Conservation (phyloP, 2,113 vertebrate species). For the Atractosteus spatula region DNA sequence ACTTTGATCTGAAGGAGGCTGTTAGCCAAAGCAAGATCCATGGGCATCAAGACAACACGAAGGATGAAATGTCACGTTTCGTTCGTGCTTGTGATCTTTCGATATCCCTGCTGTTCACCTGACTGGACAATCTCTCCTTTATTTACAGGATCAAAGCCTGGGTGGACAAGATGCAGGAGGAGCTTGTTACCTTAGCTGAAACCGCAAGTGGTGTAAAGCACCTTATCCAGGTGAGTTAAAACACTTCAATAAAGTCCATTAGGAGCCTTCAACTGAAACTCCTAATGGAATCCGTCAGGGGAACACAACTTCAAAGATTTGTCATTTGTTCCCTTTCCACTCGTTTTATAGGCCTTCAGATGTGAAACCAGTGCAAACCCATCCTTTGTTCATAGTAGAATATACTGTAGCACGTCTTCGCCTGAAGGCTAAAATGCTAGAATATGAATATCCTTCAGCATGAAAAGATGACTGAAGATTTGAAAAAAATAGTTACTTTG, state of each 20-base stretch:
- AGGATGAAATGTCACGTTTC: constrained; percentile 4
- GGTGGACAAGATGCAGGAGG: constrained; percentile 96
- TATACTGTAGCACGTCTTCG: neutral
- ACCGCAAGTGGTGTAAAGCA: constrained; percentile 81
- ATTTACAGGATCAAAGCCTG: constrained; percentile 86
- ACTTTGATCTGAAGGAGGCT: constrained; percentile 43
- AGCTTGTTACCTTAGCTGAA: constrained; percentile 84
- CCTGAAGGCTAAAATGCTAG: neutral
- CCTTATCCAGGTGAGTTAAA: constrained; percentile 75
- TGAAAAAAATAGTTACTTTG: too few relatives aligned
- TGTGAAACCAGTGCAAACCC: too few relatives aligned
- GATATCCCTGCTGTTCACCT: constrained; percentile 24
- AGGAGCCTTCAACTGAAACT: too few relatives aligned
- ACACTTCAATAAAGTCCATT: too few relatives aligned
- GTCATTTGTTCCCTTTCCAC: too few relatives aligned
- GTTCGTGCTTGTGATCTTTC: constrained; percentile 5
- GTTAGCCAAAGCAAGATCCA: constrained; percentile 9
- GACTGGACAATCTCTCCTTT: constrained; percentile 28
- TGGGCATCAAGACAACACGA: constrained; percentile 8
- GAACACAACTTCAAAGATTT: neutral
- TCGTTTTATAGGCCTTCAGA: too few relatives aligned
- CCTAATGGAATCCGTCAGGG: neutral
- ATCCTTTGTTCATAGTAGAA: too few relatives aligned
- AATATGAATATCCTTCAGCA: neutral
- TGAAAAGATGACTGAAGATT: neutral